A percentile compares a stretch with the other conserved stretches of the same genome.
Evolutionary conservation across 2,113 vertebrate genomes (phyloP).

Genomic region (Mesocricetus auratus): DNA sequence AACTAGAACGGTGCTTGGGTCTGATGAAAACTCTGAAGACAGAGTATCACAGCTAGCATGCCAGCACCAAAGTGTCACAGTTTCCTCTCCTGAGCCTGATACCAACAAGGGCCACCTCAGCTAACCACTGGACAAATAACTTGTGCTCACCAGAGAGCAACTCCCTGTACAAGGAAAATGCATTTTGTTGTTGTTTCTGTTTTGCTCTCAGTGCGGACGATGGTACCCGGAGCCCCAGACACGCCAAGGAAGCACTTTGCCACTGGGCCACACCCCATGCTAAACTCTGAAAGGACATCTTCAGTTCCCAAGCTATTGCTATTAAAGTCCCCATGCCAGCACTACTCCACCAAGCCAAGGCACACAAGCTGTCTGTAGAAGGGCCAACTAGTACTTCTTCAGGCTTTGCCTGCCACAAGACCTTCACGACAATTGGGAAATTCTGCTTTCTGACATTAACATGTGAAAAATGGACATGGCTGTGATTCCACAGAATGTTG

Average conservation of each 20-base stretch:
- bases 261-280: too few species aligned
- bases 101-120: accelerated
- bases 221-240: neutral
- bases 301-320: neutral
- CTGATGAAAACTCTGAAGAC: neutral
- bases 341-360: neutral
- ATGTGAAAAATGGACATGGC: neutral
- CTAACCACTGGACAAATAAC: too few species aligned
- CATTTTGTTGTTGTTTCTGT: too few species aligned
- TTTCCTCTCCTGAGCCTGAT: too few species aligned
- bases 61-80: accelerated
- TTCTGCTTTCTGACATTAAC: neutral
- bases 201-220: neutral
- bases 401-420: neutral
- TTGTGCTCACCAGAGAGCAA: neutral
- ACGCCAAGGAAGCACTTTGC: neutral
- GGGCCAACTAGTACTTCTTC: neutral
- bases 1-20: neutral
- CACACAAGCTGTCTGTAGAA: neutral
- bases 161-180: neutral
- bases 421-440: neutral
- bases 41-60: accelerated
- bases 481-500: neutral
- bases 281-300: neutral
- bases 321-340: neutral